Evolutionary conservation across 2,113 vertebrate genomes (phyloP).

Genomic region (Nothobranchius kuhntae): DNA sequence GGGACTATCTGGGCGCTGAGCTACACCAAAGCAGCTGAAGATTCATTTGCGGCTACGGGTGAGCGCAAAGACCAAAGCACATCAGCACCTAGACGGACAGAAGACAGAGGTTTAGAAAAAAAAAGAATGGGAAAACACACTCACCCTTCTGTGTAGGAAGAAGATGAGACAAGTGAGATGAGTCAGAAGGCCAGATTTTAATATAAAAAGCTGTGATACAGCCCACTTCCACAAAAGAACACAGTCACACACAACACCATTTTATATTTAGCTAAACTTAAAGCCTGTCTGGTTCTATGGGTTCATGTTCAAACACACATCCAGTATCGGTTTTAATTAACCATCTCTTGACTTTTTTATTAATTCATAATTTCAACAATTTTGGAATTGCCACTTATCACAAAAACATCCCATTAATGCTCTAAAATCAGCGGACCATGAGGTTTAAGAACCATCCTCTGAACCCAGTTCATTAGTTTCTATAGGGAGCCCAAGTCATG

Average conservation of each 20-base stretch:
- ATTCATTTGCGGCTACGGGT: slow-evolving; percentile 92
- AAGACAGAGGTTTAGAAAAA: not conserved
- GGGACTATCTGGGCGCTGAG: slow-evolving; percentile 92
- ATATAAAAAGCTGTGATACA: slow-evolving; percentile 11
- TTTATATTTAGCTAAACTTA: not conserved
- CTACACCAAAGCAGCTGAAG: slow-evolving; percentile 85
- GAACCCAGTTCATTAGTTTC: no score
- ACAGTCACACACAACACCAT: not conserved
- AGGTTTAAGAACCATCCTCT: no score
- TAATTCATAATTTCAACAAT: no score
- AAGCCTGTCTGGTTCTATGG: not conserved
- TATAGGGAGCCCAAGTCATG: no score
- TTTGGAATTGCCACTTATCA: no score
- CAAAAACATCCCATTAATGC: no score
- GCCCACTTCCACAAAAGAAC: slow-evolving; percentile 1
- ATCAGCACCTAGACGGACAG: slow-evolving; percentile 80
- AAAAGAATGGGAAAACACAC: not conserved
- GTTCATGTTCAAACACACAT: not conserved
- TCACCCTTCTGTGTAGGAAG: not conserved
- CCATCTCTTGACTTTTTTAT: no score
- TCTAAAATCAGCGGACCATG: no score
- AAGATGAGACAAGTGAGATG: not conserved
- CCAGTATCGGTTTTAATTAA: no score
- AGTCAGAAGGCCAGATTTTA: slow-evolving; percentile 6
- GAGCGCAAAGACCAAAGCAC: slow-evolving; percentile 81